These are phyloP conservation scores for Anseranas semipalmata DNA, from an alignment of 2,113 vertebrate genomes.

Conservation along the genomic window DNA sequence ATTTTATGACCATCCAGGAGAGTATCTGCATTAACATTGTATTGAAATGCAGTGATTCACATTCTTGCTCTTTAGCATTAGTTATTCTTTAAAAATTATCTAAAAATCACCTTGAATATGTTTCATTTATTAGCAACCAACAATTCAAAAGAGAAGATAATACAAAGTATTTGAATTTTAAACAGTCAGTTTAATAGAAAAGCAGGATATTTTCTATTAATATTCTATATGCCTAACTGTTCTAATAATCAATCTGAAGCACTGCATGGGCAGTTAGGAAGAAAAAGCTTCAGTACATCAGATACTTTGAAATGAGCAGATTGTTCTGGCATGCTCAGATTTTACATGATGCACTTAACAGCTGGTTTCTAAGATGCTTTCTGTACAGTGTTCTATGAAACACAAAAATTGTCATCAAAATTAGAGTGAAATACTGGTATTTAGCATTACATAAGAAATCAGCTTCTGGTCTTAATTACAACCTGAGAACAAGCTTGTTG, in stretches of 20 bases:
- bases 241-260: slow-evolving; percentile 62
- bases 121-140: slow-evolving; percentile 41
- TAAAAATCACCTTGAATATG: slow-evolving; percentile 53
- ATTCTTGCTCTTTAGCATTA: slow-evolving; percentile 34
- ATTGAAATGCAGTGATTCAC: slow-evolving; percentile 43
- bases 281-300: not conserved
- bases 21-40: slow-evolving; percentile 44
- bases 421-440: not conserved
- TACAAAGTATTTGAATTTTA: slow-evolving; percentile 41
- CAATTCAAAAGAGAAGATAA: slow-evolving; percentile 20
- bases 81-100: slow-evolving; percentile 50
- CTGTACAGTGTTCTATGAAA: not conserved
- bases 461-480: not conserved
- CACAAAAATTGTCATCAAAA: not conserved
- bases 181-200: slow-evolving; percentile 32
- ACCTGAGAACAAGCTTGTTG: not conserved
- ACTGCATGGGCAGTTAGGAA: slow-evolving; percentile 1
- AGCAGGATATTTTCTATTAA: slow-evolving; percentile 31
- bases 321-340: slow-evolving; percentile 28
- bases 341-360: slow-evolving; percentile 36
- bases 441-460: slow-evolving; percentile 1
- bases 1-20: slow-evolving; percentile 18
- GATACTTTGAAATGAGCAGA: slow-evolving; percentile 18
- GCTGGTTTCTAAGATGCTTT: slow-evolving; percentile 34
- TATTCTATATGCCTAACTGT: slow-evolving; percentile 40